Percentiles rank a stretch among this genome's conserved stretches.
phyloP scores from a whole-genome alignment of 2,113 vertebrate species.

The Heterochromis multidens region DNA sequence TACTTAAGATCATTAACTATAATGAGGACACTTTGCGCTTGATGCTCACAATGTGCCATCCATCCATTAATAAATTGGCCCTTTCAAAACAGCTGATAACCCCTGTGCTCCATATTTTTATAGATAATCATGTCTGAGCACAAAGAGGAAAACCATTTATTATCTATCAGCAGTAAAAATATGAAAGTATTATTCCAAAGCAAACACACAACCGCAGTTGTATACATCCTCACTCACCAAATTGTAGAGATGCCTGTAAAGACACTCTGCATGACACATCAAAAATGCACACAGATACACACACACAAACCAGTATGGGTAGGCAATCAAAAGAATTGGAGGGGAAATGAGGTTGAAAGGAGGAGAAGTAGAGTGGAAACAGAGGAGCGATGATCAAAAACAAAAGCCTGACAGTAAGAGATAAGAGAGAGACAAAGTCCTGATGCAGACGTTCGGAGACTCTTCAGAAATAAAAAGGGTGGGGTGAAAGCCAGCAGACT shows the following conservation, averaged over 20 bases:
- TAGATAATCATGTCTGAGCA: not conserved
- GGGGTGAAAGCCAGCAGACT: constrained; percentile 41
- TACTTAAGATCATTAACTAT: not conserved
- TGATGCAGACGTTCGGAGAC: constrained; percentile 52
- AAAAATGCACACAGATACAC: not conserved
- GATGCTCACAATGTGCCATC: not conserved
- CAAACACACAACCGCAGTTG: not conserved
- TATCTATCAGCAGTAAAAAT: not conserved
- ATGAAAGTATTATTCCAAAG: not conserved
- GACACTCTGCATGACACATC: not conserved
- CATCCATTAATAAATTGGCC: not conserved
- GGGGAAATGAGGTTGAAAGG: constrained; percentile 57
- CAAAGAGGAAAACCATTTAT: constrained; percentile 8
- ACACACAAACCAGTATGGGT: not conserved
- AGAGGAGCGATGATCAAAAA: constrained; percentile 69
- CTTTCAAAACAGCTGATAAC: not conserved
- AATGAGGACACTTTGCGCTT: not conserved
- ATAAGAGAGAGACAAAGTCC: constrained; percentile 65
- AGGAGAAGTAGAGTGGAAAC: constrained; percentile 63
- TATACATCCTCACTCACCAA: not conserved
- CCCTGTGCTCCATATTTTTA: not conserved
- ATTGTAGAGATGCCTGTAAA: not conserved
- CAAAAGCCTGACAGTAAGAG: constrained; percentile 65
- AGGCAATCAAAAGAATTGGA: constrained; percentile 22
- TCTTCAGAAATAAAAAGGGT: constrained; percentile 34